phyloP scores from a whole-genome alignment of 2,888 invertebrate genomes.

The Endotricha flammealis region DNA sequence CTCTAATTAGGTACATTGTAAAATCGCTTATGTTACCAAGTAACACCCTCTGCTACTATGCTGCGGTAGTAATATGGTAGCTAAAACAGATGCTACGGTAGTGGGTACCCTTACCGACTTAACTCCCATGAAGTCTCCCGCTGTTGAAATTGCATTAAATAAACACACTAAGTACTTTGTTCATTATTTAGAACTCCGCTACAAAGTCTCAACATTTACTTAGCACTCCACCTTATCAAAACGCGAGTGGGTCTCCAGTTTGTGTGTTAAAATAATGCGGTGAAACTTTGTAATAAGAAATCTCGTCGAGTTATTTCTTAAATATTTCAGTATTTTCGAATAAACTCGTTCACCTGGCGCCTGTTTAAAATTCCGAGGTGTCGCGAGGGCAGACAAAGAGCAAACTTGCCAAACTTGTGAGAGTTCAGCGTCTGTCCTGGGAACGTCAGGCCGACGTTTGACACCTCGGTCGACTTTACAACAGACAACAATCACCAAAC shows the following conservation, averaged over 20 bases:
- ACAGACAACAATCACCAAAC: constrained; percentile 45
- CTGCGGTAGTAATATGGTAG: too few species aligned
- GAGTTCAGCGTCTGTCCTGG: constrained; percentile 38
- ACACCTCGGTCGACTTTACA: constrained; percentile 44
- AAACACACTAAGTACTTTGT: neutral
- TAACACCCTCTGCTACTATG: too few species aligned
- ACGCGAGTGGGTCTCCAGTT: constrained; percentile 17
- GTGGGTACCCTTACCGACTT: too few species aligned
- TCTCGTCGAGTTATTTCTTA: constrained; percentile 43
- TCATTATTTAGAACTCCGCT: constrained; percentile 12
- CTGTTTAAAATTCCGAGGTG: constrained; percentile 66
- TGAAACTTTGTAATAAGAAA: constrained; percentile 43
- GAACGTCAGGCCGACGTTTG: constrained; percentile 43
- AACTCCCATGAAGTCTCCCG: too few species aligned
- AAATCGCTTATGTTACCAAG: too few species aligned
- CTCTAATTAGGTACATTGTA: too few species aligned
- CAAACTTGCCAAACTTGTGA: constrained; percentile 46
- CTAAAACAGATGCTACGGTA: too few species aligned
- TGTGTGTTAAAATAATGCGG: constrained; percentile 20
- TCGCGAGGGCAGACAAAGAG: constrained; percentile 41
- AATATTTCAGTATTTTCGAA: constrained; percentile 52
- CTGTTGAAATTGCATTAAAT: too few species aligned
- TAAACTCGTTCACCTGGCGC: constrained; percentile 57
- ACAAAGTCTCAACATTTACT: constrained; percentile 17
- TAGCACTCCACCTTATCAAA: constrained; percentile 19